Conservation (phyloP, 2,113 vertebrate species). For the Hyaena hyaena region DNA sequence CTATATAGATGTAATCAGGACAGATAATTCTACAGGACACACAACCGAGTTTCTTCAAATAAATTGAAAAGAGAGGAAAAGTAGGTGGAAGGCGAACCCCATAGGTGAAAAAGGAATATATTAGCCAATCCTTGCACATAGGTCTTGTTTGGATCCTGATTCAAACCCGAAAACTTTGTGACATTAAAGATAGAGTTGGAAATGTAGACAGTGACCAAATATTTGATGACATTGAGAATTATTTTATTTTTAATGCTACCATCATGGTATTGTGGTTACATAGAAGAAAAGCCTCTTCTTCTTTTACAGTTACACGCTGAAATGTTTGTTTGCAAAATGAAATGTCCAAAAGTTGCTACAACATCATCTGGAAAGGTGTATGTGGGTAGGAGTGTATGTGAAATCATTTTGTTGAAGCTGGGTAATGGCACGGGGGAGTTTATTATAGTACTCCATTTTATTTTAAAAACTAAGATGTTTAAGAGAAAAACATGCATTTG, state of each 20-base stretch:
- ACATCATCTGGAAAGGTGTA: neutral
- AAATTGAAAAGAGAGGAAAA: neutral
- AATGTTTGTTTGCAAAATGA: slow-evolving; percentile 35
- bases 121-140: neutral
- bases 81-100: neutral
- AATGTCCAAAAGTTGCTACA: neutral
- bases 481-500: slow-evolving; percentile 12
- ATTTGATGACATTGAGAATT: neutral
- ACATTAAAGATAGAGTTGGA: neutral
- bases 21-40: neutral
- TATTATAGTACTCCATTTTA: neutral
- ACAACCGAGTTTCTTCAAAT: neutral
- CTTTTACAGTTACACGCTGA: neutral
- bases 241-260: slow-evolving; percentile 7
- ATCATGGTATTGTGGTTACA: neutral
- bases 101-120: neutral
- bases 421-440: neutral
- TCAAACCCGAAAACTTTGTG: slow-evolving; percentile 20
- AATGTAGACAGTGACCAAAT: neutral
- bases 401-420: slow-evolving; percentile 32
- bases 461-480: slow-evolving; percentile 9
- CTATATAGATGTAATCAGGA: neutral
- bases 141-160: neutral
- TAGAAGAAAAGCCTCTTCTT: neutral
- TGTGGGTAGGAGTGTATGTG: neutral